Percentiles rank a stretch among this genome's conserved stretches.
Evolutionary conservation across 2,797 vertebrate genomes (phyloP).

Genomic region (Siniperca undulata): DNA sequence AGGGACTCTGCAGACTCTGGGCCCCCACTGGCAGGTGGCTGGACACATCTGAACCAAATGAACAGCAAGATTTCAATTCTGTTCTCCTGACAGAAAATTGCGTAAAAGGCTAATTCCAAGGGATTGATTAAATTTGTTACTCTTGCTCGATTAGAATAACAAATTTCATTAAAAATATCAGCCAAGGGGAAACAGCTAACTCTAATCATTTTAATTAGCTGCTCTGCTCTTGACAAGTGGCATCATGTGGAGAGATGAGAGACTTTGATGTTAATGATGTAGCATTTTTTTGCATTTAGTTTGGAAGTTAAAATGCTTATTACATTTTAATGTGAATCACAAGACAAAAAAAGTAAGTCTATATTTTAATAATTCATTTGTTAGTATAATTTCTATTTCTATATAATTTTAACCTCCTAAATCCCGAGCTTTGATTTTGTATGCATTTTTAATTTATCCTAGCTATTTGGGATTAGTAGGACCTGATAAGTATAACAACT

Average conservation of each 20-base stretch:
- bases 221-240: constrained; percentile 46
- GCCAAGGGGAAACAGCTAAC: constrained; percentile 46
- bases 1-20: not conserved
- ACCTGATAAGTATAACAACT: not conserved
- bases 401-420: not conserved
- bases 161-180: constrained; percentile 69
- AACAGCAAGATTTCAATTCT: constrained; percentile 34
- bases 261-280: constrained; percentile 28
- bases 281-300: constrained; percentile 27
- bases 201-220: constrained; percentile 78
- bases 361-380: constrained; percentile 38
- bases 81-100: constrained; percentile 25
- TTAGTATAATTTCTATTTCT: constrained; percentile 19
- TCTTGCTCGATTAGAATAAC: constrained; percentile 72
- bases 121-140: constrained; percentile 61
- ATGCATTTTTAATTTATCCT: not conserved
- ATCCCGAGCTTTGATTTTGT: not conserved
- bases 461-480: not conserved
- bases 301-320: not conserved
- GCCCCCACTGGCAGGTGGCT: not conserved
- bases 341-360: constrained; percentile 14
- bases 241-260: constrained; percentile 41
- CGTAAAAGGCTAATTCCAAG: constrained; percentile 51
- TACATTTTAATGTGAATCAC: constrained; percentile 47
- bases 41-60: constrained; percentile 6